Conservation (phyloP, 2,797 vertebrate genomes). For the Sciaenops ocellatus region DNA sequence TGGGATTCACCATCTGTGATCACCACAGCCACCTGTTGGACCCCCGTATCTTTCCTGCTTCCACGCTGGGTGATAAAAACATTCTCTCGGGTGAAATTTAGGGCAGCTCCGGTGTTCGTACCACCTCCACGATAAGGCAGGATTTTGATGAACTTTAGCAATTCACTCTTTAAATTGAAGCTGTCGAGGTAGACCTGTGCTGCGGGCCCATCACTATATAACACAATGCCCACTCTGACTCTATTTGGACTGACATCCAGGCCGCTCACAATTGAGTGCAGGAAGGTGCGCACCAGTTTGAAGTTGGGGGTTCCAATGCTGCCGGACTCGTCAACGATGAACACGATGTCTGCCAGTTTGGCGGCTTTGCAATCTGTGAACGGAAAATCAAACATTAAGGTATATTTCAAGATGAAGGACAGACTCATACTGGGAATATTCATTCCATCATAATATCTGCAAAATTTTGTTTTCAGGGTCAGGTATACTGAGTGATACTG, state of each 20-base stretch:
- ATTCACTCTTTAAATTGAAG: slow-evolving; percentile 77
- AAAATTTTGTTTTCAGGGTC: neutral
- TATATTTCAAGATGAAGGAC: neutral
- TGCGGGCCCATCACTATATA: slow-evolving; percentile 73
- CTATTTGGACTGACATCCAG: slow-evolving; percentile 68
- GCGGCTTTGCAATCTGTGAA: slow-evolving; percentile 83
- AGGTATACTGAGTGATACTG: neutral
- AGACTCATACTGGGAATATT: neutral
- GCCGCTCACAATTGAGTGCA: slow-evolving; percentile 81
- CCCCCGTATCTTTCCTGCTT: slow-evolving; percentile 75
- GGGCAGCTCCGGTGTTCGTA: slow-evolving; percentile 80
- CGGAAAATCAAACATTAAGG: neutral
- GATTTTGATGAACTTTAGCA: slow-evolving; percentile 85
- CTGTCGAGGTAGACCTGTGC: slow-evolving; percentile 83
- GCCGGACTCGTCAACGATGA: slow-evolving; percentile 88
- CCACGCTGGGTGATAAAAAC: slow-evolving; percentile 80
- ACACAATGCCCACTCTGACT: slow-evolving; percentile 86
- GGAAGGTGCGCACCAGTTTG: slow-evolving; percentile 82
- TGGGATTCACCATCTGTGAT: slow-evolving; percentile 85
- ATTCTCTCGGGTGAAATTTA: slow-evolving; percentile 79
- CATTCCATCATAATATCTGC: neutral
- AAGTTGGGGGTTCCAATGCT: slow-evolving; percentile 80
- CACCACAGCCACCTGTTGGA: slow-evolving; percentile 87
- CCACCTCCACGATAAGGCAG: slow-evolving; percentile 81
- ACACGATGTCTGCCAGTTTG: slow-evolving; percentile 86